Evolutionary conservation across 2,113 vertebrate species (phyloP).

Genomic region (Quiscalus mexicanus): DNA sequence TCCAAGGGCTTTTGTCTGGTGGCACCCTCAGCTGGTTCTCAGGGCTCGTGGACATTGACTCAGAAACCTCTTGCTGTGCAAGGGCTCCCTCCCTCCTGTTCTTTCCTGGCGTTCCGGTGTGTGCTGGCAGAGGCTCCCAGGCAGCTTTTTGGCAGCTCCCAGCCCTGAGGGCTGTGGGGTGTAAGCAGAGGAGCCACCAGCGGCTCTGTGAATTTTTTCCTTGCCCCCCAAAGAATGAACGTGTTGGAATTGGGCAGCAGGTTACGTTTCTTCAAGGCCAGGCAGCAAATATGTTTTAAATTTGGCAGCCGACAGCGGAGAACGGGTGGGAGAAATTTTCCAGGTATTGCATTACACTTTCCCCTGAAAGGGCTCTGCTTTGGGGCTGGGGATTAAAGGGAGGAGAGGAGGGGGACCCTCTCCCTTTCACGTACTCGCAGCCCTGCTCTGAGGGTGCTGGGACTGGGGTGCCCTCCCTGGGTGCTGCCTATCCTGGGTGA

Average conservation of each 20-base stretch:
- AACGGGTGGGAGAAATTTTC: slow-evolving; percentile 67
- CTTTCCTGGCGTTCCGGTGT: neutral
- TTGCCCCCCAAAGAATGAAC: slow-evolving; percentile 9
- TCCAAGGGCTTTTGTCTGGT: neutral
- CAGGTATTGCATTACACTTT: slow-evolving; percentile 70
- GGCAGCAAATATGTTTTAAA: slow-evolving; percentile 69
- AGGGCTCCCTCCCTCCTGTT: neutral
- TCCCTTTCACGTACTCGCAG: fast-evolving
- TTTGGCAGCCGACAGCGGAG: slow-evolving; percentile 47
- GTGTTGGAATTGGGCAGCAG: slow-evolving; percentile 50
- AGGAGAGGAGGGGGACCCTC: neutral
- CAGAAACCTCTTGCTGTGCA: neutral
- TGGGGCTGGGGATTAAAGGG: slow-evolving; percentile 25
- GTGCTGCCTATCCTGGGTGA: neutral
- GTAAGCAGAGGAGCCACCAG: slow-evolving; percentile 35
- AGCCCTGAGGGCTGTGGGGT: neutral
- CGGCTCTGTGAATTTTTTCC: neutral
- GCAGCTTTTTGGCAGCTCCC: slow-evolving; percentile 29
- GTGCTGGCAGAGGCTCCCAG: neutral
- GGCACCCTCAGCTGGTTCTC: neutral
- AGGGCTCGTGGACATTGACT: neutral
- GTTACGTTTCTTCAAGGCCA: slow-evolving; percentile 46
- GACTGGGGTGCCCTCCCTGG: neutral
- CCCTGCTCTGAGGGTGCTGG: neutral
- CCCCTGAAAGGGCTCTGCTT: slow-evolving; percentile 60